Base-by-base conservation (phyloP, 2,797 vertebrate species). In the Spondyliosoma cantharus region DNA sequence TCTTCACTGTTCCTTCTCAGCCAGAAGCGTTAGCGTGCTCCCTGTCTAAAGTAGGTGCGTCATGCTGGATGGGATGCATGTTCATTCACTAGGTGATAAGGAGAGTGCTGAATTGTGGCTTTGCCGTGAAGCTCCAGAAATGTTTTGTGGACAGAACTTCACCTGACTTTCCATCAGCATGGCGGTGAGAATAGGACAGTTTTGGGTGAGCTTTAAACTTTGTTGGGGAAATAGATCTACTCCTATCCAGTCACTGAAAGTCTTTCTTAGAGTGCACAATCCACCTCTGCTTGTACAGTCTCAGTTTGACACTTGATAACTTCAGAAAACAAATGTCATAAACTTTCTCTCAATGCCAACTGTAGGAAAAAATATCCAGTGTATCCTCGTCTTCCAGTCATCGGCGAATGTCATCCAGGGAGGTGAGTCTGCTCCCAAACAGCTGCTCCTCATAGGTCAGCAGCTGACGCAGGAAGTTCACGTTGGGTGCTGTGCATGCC, bases 391-490 rank as follows among this genome's bases (percentile, higher is more conserved):
- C 54, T n/a, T n/a, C 4, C 74, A 54, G 81, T 93, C 74, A 94
- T 71, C 91, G 61, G 12, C 84, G 80, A 82, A 93, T 93, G 71
- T 94, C 89, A 2, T 91, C 91, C 22, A 94, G 78, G 7, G 70
- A 84, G 32, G 89, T 93, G 62, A 95, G 91, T 67, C 74, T 90
- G 64, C 86, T 89, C 29, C 90, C 91, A 61, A 93, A 95, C 74
- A 94, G 89, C 74, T 85, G 89, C 87, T 94, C 91, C 83, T 94
- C 92, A 7, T 93, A 91, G 78, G 82, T 86, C 60, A 91, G 76
- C 48, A 93, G 90, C 68, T 94, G 93, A 42, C 60, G 70, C 67
- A 93, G 89, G 85, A 93, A 94, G 85, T 91, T 91, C n/a, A 92
- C 76, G 14, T 94, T 93, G 32, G 91, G 92, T 5, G 93, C 90